Evolutionary conservation across 2,797 vertebrate genomes (phyloP), one percentile per base, ranked within the genome.

Genomic region (Sibirionetta formosa): DNA sequence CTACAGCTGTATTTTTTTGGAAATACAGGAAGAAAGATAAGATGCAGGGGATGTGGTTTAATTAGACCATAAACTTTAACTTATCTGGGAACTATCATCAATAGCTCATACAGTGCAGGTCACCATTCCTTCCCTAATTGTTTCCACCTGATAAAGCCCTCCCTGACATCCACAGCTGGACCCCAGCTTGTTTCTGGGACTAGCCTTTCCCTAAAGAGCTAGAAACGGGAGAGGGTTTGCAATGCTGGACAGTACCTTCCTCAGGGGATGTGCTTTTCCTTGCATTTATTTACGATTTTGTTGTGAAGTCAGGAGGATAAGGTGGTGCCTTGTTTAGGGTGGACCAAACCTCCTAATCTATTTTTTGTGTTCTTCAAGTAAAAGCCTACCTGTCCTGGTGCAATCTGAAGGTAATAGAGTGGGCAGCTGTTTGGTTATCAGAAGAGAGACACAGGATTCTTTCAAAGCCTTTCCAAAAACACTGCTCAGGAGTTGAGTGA

Each of bases 11-110:
- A 80, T 51, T 86, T 91, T 95, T 94, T 80, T 95, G 79, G 65
- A 75, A 76, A 42, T 88, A 84, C 80, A 93, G 93, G 91, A 95
- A 95, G 90, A 95, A 96, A 94, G 95, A 95, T 93, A 95, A 95
- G 85, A 90, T 93, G 65, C 73, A 65, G 69, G 90, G 82, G 65
- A 95, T 95, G 77, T 83, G 94, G 80, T 96, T 93, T 91, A 93
- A 95, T 95, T 95, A 72, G 90, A 61, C 90, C 63, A 93, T 95
- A 95, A 96, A 96, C 85, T 86, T 94, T 44, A 96, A 86, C 85
- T 97, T 97, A 78, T 91, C 93, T 97, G 94, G 96, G 93, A 95
- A 93, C 93, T 95, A 88, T 96, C 93, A 95, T 94, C 93, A 93
- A 95, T 96, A 95, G 91, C 90, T 96, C 85, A 51, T 88, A 86